These are phyloP conservation scores for Rhinophrynus dorsalis DNA, from an alignment of 2,797 vertebrate genomes.

Conservation along the genomic window DNA sequence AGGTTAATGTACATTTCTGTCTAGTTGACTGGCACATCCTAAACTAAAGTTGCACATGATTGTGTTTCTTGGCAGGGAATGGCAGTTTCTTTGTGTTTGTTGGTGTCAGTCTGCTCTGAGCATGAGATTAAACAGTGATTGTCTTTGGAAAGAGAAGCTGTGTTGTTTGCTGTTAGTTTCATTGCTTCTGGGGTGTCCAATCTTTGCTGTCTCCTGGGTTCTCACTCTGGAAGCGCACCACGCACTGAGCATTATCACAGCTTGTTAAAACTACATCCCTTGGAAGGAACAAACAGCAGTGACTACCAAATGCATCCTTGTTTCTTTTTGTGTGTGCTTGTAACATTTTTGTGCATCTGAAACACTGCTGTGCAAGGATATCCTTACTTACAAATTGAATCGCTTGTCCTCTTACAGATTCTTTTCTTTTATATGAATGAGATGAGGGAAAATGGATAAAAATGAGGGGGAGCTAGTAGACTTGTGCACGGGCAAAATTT, in stretches of 20 bases:
- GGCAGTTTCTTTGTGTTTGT: conserved; percentile 46
- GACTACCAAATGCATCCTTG: too few species aligned
- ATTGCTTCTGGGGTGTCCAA: not conserved
- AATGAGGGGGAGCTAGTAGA: too few species aligned
- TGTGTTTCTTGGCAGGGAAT: not conserved
- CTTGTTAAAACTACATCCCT: not conserved
- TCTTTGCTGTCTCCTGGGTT: not conserved
- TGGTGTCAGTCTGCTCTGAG: conserved; percentile 50
- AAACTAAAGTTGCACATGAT: not conserved
- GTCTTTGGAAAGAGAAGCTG: not conserved
- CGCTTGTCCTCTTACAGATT: too few species aligned
- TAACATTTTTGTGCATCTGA: too few species aligned
- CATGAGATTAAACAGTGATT: conserved; percentile 42
- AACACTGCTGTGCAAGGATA: too few species aligned
- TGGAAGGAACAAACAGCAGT: too few species aligned
- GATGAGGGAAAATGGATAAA: too few species aligned
- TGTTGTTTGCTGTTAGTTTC: not conserved
- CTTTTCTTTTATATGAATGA: too few species aligned
- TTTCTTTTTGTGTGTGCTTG: too few species aligned
- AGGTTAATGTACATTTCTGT: not conserved
- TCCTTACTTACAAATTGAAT: too few species aligned
- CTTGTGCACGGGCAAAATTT: too few species aligned
- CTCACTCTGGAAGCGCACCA: conserved; percentile 6
- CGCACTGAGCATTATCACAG: not conserved
- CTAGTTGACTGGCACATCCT: not conserved